A percentile compares a stretch with the other conserved stretches of the same genome.
phyloP scores from a whole-genome alignment of 2,113 vertebrate species.

The Dendropsophus ebraccatus region DNA sequence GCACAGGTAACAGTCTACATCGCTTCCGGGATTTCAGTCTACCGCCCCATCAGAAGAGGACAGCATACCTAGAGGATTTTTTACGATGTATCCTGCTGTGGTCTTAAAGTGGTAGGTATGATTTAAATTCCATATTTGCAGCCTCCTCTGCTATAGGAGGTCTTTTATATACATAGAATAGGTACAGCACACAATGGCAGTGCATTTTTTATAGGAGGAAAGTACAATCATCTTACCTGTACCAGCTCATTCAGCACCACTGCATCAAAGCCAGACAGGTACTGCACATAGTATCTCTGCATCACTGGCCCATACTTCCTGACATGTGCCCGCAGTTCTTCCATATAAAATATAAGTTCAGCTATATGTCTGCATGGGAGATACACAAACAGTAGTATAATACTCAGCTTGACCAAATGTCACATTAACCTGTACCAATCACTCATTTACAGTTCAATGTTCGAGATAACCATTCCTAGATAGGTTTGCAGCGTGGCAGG shows the following conservation, averaged over 20 bases:
- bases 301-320: conserved; percentile 96
- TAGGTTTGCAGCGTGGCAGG: too few species aligned
- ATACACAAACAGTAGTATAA: not conserved
- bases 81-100: too few species aligned
- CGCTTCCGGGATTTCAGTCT: too few species aligned
- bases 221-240: conserved; percentile 77
- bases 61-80: too few species aligned
- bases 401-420: not conserved
- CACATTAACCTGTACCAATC: not conserved
- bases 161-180: too few species aligned
- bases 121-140: too few species aligned
- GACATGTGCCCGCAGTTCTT: conserved; percentile 95
- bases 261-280: conserved; percentile 95
- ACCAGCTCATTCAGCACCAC: conserved; percentile 98
- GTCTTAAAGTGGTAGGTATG: too few species aligned
- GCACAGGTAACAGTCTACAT: too few species aligned
- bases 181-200: too few species aligned
- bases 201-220: not conserved
- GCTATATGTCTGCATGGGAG: conserved; percentile 85
- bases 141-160: too few species aligned
- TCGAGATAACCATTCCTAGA: too few species aligned
- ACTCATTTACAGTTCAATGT: not conserved
- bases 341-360: conserved; percentile 99
- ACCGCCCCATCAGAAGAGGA: too few species aligned
- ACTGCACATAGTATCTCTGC: conserved; percentile 98